Conservation (phyloP, 2,797 vertebrate species). For the Dallia pectoralis region DNA sequence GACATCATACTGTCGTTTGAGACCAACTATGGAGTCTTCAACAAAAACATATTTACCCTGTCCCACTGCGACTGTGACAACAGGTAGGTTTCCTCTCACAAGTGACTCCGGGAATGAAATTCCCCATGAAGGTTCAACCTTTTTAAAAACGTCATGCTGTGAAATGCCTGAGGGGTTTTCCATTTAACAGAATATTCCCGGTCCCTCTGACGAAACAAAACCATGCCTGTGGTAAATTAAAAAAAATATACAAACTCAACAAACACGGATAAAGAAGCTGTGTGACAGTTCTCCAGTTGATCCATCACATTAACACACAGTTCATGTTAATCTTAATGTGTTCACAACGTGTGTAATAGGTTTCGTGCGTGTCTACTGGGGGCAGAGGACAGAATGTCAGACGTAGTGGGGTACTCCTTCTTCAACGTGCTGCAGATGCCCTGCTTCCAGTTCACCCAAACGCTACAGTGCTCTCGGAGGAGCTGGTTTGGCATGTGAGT, state of each 20-base stretch:
- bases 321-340: neutral
- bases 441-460: conserved; percentile 82
- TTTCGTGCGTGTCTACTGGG: conserved; percentile 78
- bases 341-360: conserved; percentile 52
- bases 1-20: conserved; percentile 79
- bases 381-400: conserved; percentile 74
- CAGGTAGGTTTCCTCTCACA: conserved; percentile 46
- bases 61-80: conserved; percentile 89
- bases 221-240: no score
- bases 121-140: neutral
- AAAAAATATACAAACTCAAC: no score
- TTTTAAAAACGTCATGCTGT: neutral
- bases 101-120: neutral
- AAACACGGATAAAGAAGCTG: no score
- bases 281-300: no score
- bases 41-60: conserved; percentile 85
- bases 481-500: conserved; percentile 87
- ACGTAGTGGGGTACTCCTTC: conserved; percentile 82
- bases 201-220: no score
- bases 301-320: no score
- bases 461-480: conserved; percentile 75
- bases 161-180: no score
- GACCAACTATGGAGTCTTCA: conserved; percentile 82
- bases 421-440: conserved; percentile 85
- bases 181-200: no score